These are phyloP conservation scores for Spialia ferax DNA, from an alignment of 2,888 invertebrate genomes.

Conservation along the genomic window DNA sequence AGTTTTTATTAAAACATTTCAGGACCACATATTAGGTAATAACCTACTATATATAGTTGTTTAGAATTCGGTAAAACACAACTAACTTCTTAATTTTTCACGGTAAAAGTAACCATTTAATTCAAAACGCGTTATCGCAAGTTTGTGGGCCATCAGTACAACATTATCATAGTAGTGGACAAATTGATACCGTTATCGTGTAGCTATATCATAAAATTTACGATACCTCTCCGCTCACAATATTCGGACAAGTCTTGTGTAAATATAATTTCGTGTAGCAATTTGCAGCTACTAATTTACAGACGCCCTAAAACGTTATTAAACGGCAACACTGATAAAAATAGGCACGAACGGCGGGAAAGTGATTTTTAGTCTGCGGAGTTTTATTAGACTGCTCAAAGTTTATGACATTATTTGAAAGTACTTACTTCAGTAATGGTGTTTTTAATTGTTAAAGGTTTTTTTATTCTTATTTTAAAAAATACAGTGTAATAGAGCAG, in stretches of 20 bases:
- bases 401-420: neutral
- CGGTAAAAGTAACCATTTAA: constrained; percentile 46
- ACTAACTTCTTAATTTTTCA: constrained; percentile 16
- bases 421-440: neutral
- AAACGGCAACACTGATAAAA: constrained; percentile 39
- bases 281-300: constrained; percentile 43
- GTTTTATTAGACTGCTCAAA: constrained; percentile 7
- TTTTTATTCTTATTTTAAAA: no score
- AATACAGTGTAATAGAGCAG: no score
- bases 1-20: no score
- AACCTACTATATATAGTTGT: neutral
- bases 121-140: constrained; percentile 62
- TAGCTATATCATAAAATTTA: constrained; percentile 73
- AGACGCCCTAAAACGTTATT: constrained; percentile 37
- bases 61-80: neutral
- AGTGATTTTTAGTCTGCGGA: constrained; percentile 33
- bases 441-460: neutral
- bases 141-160: constrained; percentile 64
- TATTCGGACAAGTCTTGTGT: constrained; percentile 70
- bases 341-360: constrained; percentile 21
- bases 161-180: constrained; percentile 72
- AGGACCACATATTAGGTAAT: no score
- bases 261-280: constrained; percentile 70
- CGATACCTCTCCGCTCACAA: constrained; percentile 65
- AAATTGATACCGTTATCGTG: constrained; percentile 75